phyloP scores from a whole-genome alignment of 2,113 vertebrate genomes.

The Antechinus stuartii region DNA sequence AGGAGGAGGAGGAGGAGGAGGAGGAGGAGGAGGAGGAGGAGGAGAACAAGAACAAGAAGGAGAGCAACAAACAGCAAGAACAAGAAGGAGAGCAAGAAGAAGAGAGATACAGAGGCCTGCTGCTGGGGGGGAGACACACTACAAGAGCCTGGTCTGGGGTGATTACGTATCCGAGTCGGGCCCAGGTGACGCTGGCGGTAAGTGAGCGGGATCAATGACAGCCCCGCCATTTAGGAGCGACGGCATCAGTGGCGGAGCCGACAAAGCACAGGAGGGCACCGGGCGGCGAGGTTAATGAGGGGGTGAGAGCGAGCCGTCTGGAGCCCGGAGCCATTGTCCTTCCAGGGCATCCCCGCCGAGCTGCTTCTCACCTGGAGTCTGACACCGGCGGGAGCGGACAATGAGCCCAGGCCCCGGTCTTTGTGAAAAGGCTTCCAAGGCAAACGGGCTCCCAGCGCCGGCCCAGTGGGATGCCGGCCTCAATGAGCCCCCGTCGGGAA shows the following conservation, averaged over 20 bases:
- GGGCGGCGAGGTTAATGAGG: not conserved
- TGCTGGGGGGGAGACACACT: not conserved
- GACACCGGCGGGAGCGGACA: not conserved
- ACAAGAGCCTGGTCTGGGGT: not conserved
- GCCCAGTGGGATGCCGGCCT: not conserved
- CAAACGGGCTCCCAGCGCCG: not conserved
- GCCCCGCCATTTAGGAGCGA: not conserved
- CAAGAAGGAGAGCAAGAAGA: too few species aligned
- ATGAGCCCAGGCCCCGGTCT: not conserved
- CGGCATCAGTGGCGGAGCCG: too few species aligned
- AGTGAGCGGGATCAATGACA: not conserved
- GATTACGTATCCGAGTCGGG: not conserved
- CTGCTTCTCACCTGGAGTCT: not conserved
- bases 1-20: too few species aligned
- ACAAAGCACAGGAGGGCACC: not conserved
- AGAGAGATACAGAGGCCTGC: too few species aligned
- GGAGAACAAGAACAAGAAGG: too few species aligned
- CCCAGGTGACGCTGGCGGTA: not conserved
- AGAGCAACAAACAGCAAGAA: too few species aligned
- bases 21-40: too few species aligned
- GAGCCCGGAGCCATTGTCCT: not conserved
- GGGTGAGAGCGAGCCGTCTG: not conserved
- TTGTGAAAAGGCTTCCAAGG: not conserved
- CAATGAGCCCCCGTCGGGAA: not conserved
- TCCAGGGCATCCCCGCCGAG: not conserved